phyloP scores from a whole-genome alignment of 1,140 invertebrate species.

The Chionoecetes opilio region DNA sequence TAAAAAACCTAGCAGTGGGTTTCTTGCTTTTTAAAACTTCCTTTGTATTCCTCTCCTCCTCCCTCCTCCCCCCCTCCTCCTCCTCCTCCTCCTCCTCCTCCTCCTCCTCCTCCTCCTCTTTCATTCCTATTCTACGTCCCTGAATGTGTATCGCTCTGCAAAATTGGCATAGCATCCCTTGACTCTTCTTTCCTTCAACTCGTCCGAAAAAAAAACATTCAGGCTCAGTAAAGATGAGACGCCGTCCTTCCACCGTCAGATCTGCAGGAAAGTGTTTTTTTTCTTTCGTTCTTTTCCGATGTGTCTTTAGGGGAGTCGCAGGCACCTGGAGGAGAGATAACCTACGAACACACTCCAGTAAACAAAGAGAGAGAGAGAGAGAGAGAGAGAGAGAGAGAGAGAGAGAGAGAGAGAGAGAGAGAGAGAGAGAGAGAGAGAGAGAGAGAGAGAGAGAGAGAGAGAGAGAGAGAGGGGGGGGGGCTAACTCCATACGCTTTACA shows the following conservation, averaged over 20 bases:
- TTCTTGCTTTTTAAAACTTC: too few relatives aligned
- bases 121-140: neutral
- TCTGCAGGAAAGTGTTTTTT: neutral
- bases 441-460: too few relatives aligned
- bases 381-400: too few relatives aligned
- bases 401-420: too few relatives aligned
- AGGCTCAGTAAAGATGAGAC: neutral
- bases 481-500: too few relatives aligned
- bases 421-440: too few relatives aligned
- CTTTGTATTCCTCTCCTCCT: neutral
- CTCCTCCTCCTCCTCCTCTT: neutral
- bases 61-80: neutral
- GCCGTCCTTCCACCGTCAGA: neutral
- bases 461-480: too few relatives aligned
- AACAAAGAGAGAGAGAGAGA: too few relatives aligned
- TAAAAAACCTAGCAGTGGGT: too few relatives aligned
- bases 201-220: neutral
- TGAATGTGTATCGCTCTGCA: neutral
- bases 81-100: conserved; percentile 1
- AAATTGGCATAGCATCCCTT: neutral
- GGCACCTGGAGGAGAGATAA: neutral
- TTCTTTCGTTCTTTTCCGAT: neutral
- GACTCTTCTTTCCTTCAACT: neutral
- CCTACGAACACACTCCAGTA: neutral
- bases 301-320: neutral